Evolutionary conservation across 2,888 invertebrate species (phyloP), one percentile per base, ranked within the genome.

Genomic region (Chymomyza fuscimana): DNA sequence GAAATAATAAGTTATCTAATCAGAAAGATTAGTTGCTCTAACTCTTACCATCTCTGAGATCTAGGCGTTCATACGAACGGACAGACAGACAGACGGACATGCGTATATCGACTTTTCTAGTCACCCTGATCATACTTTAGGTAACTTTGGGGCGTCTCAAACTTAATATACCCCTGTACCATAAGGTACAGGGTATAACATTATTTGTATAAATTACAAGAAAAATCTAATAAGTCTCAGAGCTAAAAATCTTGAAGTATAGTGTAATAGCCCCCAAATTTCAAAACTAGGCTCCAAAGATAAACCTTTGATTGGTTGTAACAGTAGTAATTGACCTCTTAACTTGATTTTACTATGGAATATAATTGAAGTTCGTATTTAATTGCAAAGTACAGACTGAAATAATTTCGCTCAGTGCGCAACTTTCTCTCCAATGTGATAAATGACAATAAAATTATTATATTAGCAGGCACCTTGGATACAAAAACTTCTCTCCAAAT

Each of bases 351-450:
- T 46, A 46, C 12, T 4, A 46, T 12, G 5, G 12, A 46, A 12
- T 12, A 12, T 46, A 46, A 46, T 12, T 46, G 40, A 46, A 46
- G 40, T 46, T 10, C 40, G 40, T 46, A 46, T 46, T 46, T 46
- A 46, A 46, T 46, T 10, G 40, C 40, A 1, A 46, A 46, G 40
- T 46, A 46, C 12, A 4, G 6, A 46, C 12, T 46, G 10, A 46
- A 46, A 46, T 46, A 10, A 46, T 46, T 46, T 46, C 12, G 40
- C 40, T 46, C 12, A 29, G 63, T 58, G 69, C 46, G 59, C 70
- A 76, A 84, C 82, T 84, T 87, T 87, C 82, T 63, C 80, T 69
- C 51, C 63, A 73, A 68, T 29, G 72, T 71, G 72, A 70, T 86
- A 77, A 81, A 71, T 67, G 70, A 65, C 40, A 46, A 46, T 46